Conservation (phyloP, 2,113 vertebrate species). For the Hydrolagus affinis region DNA sequence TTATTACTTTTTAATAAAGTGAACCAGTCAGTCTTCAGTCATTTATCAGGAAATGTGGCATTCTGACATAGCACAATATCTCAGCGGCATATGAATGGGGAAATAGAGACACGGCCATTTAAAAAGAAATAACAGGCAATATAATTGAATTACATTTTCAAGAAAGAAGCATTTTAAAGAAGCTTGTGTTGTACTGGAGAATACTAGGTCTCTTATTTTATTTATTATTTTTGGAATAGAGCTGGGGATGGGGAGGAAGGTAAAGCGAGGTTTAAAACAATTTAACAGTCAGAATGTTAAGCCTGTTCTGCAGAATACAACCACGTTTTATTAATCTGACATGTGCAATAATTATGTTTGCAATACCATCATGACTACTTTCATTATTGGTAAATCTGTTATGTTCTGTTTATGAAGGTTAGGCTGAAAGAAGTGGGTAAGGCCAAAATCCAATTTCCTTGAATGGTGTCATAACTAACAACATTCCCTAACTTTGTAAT, state of each 20-base stretch:
- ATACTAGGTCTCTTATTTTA: neutral
- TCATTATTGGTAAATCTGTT: neutral
- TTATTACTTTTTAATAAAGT: conserved; percentile 99
- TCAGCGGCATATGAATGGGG: conserved; percentile 64
- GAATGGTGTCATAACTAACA: conserved; percentile 48
- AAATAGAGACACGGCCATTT: conserved; percentile 40
- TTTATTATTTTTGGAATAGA: no score
- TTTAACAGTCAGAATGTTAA: neutral
- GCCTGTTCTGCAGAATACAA: neutral
- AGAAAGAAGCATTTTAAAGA: conserved; percentile 4
- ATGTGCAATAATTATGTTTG: conserved; percentile 10
- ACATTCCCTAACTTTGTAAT: no score
- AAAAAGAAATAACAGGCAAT: conserved; percentile 16
- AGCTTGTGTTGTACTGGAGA: conserved; percentile 4
- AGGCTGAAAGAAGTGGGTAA: neutral
- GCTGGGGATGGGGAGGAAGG: neutral
- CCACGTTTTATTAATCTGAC: neutral
- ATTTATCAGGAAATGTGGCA: conserved; percentile 81
- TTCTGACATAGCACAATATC: conserved; percentile 75
- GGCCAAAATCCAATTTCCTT: neutral
- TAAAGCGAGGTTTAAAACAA: neutral
- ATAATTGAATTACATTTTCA: conserved; percentile 27
- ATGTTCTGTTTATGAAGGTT: neutral
- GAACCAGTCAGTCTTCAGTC: conserved; percentile 91
- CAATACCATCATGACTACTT: neutral